phyloP scores from a whole-genome alignment of 2,888 invertebrate genomes.

The Pasiphila rectangulata region DNA sequence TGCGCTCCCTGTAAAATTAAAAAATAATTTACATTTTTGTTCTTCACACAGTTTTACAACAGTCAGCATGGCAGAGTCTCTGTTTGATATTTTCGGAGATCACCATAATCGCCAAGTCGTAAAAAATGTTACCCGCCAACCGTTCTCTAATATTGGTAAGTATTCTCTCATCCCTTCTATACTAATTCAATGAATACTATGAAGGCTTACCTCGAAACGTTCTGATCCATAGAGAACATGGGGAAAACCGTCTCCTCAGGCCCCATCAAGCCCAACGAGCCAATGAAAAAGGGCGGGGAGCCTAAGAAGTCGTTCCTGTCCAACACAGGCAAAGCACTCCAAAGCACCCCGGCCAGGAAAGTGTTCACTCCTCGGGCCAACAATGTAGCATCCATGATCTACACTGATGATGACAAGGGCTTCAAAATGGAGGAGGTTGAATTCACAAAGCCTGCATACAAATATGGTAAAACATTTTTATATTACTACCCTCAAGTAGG shows the following conservation, averaged over 20 bases:
- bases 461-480: conserved; percentile 41
- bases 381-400: conserved; percentile 62
- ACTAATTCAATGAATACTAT: background rate
- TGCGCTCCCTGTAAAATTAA: too few relatives aligned
- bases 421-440: conserved; percentile 55
- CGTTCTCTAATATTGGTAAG: conserved; percentile 54
- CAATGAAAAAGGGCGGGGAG: conserved; percentile 40
- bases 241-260: conserved; percentile 58
- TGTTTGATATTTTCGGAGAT: conserved; percentile 68
- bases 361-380: conserved; percentile 58
- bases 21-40: too few relatives aligned
- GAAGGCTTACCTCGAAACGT: background rate
- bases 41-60: too few relatives aligned
- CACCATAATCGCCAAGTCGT: conserved; percentile 51
- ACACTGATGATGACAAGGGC: conserved; percentile 51
- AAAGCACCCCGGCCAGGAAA: conserved; percentile 58
- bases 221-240: conserved; percentile 56
- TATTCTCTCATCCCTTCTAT: background rate
- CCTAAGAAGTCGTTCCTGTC: conserved; percentile 65
- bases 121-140: conserved; percentile 66
- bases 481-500: background rate
- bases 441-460: conserved; percentile 58
- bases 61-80: conserved; percentile 58
- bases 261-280: conserved; percentile 63
- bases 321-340: conserved; percentile 63